Percentiles rank a stretch among this genome's conserved stretches.
These are phyloP conservation scores for Dorcus hopei DNA, from an alignment of 2,888 invertebrate species.

Conservation along the genomic window DNA sequence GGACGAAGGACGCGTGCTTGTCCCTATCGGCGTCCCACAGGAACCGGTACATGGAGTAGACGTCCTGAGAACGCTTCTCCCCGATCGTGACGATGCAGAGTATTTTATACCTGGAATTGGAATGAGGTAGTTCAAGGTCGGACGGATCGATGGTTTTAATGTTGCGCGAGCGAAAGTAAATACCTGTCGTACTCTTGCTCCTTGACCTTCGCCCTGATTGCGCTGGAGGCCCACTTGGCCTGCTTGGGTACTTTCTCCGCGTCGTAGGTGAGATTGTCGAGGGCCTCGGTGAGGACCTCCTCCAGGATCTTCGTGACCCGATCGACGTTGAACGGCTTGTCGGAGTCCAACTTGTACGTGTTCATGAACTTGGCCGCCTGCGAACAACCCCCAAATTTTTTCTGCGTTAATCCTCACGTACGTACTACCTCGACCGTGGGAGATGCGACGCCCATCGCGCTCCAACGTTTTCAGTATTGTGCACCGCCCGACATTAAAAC, in stretches of 20 bases:
- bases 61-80: constrained; percentile 65
- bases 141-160: background rate
- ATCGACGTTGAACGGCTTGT: constrained; percentile 61
- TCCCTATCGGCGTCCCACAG: constrained; percentile 69
- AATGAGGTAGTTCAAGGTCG: constrained; percentile 21
- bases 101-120: constrained; percentile 63
- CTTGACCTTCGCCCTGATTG: constrained; percentile 60
- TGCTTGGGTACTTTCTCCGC: constrained; percentile 57
- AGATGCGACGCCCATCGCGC: no score
- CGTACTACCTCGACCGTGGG: no score
- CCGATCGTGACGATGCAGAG: constrained; percentile 63
- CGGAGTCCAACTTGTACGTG: constrained; percentile 62
- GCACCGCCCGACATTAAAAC: no score
- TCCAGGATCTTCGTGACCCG: constrained; percentile 59
- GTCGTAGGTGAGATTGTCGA: constrained; percentile 60
- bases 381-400: constrained; percentile 1
- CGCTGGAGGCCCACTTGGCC: constrained; percentile 56
- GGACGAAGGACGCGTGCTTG: constrained; percentile 57
- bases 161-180: no score
- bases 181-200: constrained; percentile 68
- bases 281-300: constrained; percentile 56
- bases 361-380: constrained; percentile 56
- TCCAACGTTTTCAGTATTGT: no score
- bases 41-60: constrained; percentile 61
- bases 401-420: no score